Base-by-base conservation (phyloP, 2,113 vertebrate species). In the Recurvirostra avosetta region DNA sequence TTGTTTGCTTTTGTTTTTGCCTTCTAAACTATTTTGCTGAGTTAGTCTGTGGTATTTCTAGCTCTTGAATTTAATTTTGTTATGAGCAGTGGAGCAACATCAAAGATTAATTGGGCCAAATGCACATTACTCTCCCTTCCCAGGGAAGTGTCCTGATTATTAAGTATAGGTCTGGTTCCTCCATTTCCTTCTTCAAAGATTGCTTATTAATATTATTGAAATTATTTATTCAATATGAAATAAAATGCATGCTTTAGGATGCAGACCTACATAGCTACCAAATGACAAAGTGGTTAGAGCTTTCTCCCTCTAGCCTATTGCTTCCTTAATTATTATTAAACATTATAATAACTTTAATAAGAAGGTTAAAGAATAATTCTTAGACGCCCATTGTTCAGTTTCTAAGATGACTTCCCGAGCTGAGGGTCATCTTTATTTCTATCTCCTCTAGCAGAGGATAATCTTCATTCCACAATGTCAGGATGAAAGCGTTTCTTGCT, bases 141-240 rank as follows among this genome's bases (percentile, higher is more conserved):
- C 90, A 91, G 36, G 81, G 49, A 94, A 90, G 30, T 90, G 52
- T 79, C 49, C 74, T 72, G 73, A 43, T 89, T 96, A 87, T 91
- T 80, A 93, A 94, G 36, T 62, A 45, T 65, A 72, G 53, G 61
- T 10, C 43, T 84, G 21, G 10, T 43, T 76, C 75, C 40, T 87
- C 65, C 5, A 59, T 85, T 95, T 92, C 88, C 9, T 82, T 84
- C 73, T 91, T 94, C 59, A 78, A 94, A 53, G 70, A 52, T 65
- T 59, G 4, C n/a, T 86, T 94, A 47, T 81, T 84, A 91, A 38
- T 79, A 83, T 80, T 77, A 45, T 27, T 81, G 41, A 71, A 94
- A 91, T 81, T 92, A 89, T 81, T 95, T 94, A 77, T 95, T 94
- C 81, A 91, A 29, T 61, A 26, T n/a, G 40, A 82, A 96, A 74